Conservation (phyloP, 92 coral and sea anemone genomes). For the Epizoanthus stellaris region DNA sequence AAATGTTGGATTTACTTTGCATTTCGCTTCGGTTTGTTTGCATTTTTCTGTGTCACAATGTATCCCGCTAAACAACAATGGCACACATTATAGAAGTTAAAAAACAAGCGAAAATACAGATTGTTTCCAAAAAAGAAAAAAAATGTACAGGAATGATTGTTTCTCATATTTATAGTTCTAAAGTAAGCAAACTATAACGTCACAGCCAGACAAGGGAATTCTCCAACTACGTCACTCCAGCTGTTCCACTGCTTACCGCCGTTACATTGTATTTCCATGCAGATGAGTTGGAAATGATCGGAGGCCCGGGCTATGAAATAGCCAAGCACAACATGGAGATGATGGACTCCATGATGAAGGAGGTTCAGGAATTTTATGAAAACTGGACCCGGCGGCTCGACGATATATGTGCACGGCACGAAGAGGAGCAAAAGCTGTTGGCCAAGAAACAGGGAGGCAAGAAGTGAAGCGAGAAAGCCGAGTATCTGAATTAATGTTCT, state of each 20-base stretch:
- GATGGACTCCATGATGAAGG: conserved; percentile 89
- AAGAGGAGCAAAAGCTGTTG: conserved; percentile 76
- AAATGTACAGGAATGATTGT: too few species aligned
- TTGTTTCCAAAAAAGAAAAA: too few species aligned
- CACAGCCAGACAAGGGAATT: too few species aligned
- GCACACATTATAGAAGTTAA: too few species aligned
- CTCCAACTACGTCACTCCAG: neutral
- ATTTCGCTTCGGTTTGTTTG: too few species aligned
- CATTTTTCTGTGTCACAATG: too few species aligned
- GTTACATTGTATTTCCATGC: conserved; percentile 14
- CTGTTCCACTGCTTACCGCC: too few species aligned
- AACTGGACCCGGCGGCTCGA: conserved; percentile 89
- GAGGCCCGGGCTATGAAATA: conserved; percentile 89
- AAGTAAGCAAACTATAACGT: too few species aligned
- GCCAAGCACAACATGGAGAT: conserved; percentile 90
- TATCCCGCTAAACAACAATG: too few species aligned
- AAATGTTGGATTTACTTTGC: too few species aligned
- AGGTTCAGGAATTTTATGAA: conserved; percentile 90
- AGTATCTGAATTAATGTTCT: neutral
- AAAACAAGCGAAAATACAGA: too few species aligned
- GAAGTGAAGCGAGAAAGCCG: conserved; percentile 10
- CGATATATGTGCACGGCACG: conserved; percentile 79
- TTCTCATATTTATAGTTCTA: neutral
- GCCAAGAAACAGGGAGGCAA: conserved; percentile 59
- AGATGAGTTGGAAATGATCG: conserved; percentile 91